Base-by-base conservation (phyloP, 1,140 invertebrate species). In the Anthonomus grandis region DNA sequence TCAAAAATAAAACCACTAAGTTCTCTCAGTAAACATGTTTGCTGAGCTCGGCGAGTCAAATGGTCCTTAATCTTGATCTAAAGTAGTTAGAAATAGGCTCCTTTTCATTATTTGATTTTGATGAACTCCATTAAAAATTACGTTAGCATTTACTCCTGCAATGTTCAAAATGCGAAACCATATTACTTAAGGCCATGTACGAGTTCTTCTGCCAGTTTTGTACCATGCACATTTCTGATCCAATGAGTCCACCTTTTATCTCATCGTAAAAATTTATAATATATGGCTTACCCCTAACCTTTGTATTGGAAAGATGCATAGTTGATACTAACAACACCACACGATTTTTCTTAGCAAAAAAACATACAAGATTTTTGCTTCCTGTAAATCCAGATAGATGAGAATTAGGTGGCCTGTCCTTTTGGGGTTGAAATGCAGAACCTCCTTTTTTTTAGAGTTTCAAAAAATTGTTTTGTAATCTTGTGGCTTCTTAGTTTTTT, bases 151-250 rank as follows among this genome's bases (percentile, higher is more conserved):
- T n/a, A n/a, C n/a, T n/a, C n/a, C n/a, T n/a, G n/a, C n/a, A n/a
- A n/a, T n/a, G 37, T 12, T 15, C 37, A 12, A 39, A 39, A 39
- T 13, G 9, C 37, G 9, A 12, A 12, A 9, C 37, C 9, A 12
- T 39, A 39, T 39, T 39, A 12, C 15, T 12, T 39, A 5, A 31
- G 27, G 27, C 27, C 27, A 31, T 39, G 5, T 9, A n/a, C 15
- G 37, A 13, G 17, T 12, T 12, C 37, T 12, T 17, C 37, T 39
- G 37, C 13, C 5, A 39, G 37, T 39, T 39, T 39, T 39, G 15
- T 39, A 39, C 5, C 37, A 39, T 39, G 37, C 37, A 39, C 37
- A 39, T 9, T 39, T 39, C 17, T 39, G 10, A 39, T 39, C 37
- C 37, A 39, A 39, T 4, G 37, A 39, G n/a, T n/a, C n/a, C n/a